Evolutionary conservation across 1,140 invertebrate species (phyloP).

Genomic region (Bacillus rossius): DNA sequence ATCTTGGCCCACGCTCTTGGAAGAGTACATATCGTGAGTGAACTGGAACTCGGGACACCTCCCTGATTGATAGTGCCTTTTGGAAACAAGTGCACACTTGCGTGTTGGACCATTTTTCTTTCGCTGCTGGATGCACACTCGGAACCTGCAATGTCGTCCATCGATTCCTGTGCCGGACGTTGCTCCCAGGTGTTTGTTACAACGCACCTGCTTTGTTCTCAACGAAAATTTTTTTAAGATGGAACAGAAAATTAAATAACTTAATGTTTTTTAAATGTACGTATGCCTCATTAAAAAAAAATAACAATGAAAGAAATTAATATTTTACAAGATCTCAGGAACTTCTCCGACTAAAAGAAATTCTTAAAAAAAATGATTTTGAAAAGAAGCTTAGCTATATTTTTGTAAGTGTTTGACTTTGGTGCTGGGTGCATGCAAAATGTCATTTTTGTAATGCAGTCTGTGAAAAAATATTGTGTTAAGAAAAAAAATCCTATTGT

Average conservation of each 20-base stretch:
- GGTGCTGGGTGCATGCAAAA: constrained; percentile 7
- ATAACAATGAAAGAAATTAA: no score
- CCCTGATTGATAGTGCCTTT: no score
- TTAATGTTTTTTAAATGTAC: no score
- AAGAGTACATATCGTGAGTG: no score
- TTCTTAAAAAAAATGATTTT: neutral
- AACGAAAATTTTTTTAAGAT: constrained; percentile 3
- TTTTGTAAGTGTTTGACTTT: constrained; percentile 13
- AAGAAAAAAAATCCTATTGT: neutral
- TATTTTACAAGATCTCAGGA: constrained; percentile 16
- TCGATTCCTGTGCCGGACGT: no score
- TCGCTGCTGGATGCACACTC: neutral
- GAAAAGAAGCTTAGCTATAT: constrained; percentile 14
- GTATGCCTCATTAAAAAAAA: no score
- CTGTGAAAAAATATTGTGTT: neutral
- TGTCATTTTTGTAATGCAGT: no score
- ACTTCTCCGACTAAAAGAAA: neutral
- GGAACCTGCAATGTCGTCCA: neutral
- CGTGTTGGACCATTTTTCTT: neutral
- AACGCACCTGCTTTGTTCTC: no score
- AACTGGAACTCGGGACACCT: no score
- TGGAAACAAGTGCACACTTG: no score
- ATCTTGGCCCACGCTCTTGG: no score
- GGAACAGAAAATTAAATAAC: neutral
- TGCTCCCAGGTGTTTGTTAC: no score